phyloP scores from a whole-genome alignment of 2,797 vertebrate genomes.

The Cryptoblepharus egeriae region DNA sequence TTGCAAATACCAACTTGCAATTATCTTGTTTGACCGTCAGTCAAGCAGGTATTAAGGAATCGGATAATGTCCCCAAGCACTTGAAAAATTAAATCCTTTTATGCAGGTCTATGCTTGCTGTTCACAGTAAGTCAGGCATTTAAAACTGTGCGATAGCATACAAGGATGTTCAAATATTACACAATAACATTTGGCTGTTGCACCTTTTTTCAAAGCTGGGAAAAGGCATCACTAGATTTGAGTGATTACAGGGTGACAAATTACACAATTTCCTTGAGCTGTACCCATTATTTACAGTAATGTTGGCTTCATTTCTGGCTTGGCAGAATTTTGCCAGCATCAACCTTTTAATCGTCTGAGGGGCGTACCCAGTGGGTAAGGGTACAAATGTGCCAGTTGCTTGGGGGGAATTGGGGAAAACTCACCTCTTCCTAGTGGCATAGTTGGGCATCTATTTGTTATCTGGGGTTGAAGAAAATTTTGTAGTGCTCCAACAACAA shows the following conservation, averaged over 20 bases:
- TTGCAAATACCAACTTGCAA: constrained; percentile 55
- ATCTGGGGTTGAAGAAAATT: too few relatives aligned
- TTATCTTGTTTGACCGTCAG: constrained; percentile 57
- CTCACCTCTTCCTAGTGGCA: too few relatives aligned
- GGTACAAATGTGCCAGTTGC: background rate
- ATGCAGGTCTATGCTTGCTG: constrained; percentile 47
- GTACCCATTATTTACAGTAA: constrained; percentile 4
- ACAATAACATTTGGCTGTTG: constrained; percentile 18
- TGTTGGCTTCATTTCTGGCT: background rate
- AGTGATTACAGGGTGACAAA: background rate
- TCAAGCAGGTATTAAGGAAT: constrained; percentile 62
- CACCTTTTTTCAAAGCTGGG: background rate
- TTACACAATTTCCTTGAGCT: background rate
- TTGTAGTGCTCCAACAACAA: too few relatives aligned
- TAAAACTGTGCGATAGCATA: constrained; percentile 35
- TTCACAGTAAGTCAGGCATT: constrained; percentile 60
- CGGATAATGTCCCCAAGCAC: constrained; percentile 62
- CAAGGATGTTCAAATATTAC: constrained; percentile 33
- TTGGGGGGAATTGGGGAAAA: too few relatives aligned
- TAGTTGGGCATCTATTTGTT: too few relatives aligned
- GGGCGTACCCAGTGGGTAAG: background rate
- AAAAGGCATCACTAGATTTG: background rate
- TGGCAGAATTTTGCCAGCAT: background rate
- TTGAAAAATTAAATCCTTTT: constrained; percentile 59
- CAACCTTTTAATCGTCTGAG: background rate